A percentile compares a stretch with the other conserved stretches of the same genome.
phyloP scores from a whole-genome alignment of 1,140 invertebrate species.

The Sminthurinus signatus region DNA sequence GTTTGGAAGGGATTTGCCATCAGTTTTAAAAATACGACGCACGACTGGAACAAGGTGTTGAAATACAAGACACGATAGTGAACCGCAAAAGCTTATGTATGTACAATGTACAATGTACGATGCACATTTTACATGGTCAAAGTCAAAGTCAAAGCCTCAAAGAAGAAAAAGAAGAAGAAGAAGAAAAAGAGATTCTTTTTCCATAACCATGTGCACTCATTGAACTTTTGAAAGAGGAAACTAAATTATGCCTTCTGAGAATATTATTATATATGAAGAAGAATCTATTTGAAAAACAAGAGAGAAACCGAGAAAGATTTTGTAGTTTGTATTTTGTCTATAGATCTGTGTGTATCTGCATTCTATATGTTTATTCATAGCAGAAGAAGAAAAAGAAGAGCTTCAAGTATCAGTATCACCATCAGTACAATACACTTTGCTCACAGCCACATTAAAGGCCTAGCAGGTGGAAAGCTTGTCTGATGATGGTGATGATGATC shows the following conservation, averaged over 20 bases:
- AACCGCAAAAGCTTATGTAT: constrained; percentile 7
- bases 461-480: constrained; percentile 28
- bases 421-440: neutral
- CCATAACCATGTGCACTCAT: neutral
- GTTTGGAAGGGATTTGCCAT: constrained; percentile 27
- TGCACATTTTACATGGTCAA: too few species aligned
- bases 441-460: constrained; percentile 9
- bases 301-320: neutral
- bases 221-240: neutral
- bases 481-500: constrained; percentile 28
- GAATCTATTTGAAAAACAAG: neutral
- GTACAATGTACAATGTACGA: too few species aligned
- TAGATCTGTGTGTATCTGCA: too few species aligned
- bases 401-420: neutral
- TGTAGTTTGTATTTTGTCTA: neutral
- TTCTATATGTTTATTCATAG: too few species aligned
- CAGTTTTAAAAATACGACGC: constrained; percentile 29
- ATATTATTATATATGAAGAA: neutral
- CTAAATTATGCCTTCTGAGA: constrained; percentile 13
- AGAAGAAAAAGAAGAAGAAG: too few species aligned
- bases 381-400: too few species aligned
- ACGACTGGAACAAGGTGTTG: constrained; percentile 30
- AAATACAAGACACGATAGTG: constrained; percentile 28
- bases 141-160: too few species aligned
- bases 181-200: too few species aligned